phyloP scores from a whole-genome alignment of 2,888 invertebrate species.

The Linnaemya vulpina region DNA sequence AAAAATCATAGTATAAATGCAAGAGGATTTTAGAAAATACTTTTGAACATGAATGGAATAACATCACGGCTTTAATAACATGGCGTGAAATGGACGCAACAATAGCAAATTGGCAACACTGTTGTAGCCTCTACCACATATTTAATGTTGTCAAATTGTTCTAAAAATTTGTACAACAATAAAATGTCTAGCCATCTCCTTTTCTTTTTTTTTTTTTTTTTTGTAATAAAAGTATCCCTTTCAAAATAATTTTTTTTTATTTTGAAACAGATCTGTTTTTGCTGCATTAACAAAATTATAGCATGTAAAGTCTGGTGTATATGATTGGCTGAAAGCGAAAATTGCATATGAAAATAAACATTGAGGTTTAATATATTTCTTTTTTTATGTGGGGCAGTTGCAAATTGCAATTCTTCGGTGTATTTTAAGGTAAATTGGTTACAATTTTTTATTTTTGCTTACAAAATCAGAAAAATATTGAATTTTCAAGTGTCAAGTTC shows the following conservation, averaged over 20 bases:
- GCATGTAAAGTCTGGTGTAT: constrained; percentile 39
- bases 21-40: too few species aligned
- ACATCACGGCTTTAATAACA: too few species aligned
- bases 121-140: not conserved
- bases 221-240: constrained; percentile 70
- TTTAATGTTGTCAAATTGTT: not conserved
- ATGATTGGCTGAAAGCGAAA: constrained; percentile 1
- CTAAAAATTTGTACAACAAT: not conserved
- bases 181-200: constrained; percentile 52
- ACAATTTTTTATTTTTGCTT: constrained; percentile 29
- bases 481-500: constrained; percentile 79
- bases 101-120: not conserved
- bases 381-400: constrained; percentile 62
- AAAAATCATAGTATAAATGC: too few species aligned
- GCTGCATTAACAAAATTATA: constrained; percentile 59
- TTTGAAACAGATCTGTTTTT: constrained; percentile 56
- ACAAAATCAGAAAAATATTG: constrained; percentile 53
- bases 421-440: constrained; percentile 39
- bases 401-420: constrained; percentile 37
- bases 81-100: too few species aligned
- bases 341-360: constrained; percentile 15
- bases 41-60: too few species aligned
- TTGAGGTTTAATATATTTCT: constrained; percentile 43
- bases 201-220: not conserved
- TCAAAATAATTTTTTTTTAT: constrained; percentile 72